These are phyloP conservation scores for Hydrophis major DNA, from an alignment of 2,797 vertebrate species.

Conservation along the genomic window DNA sequence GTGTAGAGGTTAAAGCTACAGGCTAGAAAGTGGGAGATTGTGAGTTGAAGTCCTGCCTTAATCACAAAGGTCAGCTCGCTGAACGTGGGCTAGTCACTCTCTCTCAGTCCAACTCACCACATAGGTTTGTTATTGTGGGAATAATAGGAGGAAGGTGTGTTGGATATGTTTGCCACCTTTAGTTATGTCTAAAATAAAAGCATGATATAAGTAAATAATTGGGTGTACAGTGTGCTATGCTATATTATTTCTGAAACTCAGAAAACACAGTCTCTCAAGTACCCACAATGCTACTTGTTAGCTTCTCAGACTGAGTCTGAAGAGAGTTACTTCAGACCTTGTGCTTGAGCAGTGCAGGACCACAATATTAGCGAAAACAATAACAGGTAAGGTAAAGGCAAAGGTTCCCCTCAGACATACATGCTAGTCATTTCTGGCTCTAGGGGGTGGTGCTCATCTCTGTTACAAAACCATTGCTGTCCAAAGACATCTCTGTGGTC, in stretches of 20 bases:
- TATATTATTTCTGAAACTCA: background rate
- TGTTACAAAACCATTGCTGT: too few species aligned
- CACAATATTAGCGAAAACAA: background rate
- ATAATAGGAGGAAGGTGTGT: background rate
- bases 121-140: background rate
- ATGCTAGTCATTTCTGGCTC: too few species aligned
- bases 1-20: background rate
- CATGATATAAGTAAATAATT: background rate
- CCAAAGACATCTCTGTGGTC: too few species aligned
- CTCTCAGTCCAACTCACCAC: background rate
- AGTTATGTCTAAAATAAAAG: background rate
- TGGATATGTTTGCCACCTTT: background rate
- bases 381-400: background rate
- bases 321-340: background rate
- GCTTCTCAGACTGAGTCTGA: background rate
- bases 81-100: background rate
- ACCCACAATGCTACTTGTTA: background rate
- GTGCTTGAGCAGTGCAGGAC: background rate
- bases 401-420: too few species aligned
- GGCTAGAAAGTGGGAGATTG: background rate
- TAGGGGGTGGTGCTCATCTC: too few species aligned
- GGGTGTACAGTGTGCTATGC: background rate
- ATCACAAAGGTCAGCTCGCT: background rate
- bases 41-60: background rate
- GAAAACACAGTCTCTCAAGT: background rate